phyloP scores from a whole-genome alignment of 2,888 invertebrate genomes.

The Unio pictorum region DNA sequence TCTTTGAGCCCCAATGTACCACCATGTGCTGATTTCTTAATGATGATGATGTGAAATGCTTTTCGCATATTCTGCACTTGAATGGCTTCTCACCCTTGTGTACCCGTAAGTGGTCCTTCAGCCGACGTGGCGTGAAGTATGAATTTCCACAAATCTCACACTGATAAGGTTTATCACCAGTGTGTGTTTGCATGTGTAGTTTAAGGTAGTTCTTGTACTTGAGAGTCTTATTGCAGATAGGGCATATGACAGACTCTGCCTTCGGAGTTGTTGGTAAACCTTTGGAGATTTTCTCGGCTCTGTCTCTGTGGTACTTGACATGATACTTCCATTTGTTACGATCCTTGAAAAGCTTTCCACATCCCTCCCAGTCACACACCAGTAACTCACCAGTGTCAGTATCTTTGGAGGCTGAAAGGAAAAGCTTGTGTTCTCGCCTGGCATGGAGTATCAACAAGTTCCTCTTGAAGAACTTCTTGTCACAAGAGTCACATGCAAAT shows the following conservation, averaged over 20 bases:
- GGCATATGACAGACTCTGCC: conserved; percentile 16
- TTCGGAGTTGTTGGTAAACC: conserved; percentile 20
- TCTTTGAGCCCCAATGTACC: conserved; percentile 33
- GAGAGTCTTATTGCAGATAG: conserved; percentile 29
- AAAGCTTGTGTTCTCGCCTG: conserved; percentile 32
- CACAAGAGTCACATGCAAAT: conserved; percentile 30
- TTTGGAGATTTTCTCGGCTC: conserved; percentile 30
- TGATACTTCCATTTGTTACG: conserved; percentile 26
- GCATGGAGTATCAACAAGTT: conserved; percentile 28
- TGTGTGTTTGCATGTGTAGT: conserved; percentile 31
- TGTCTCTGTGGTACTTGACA: conserved; percentile 31
- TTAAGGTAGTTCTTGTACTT: conserved; percentile 39
- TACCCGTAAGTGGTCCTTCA: conserved; percentile 30
- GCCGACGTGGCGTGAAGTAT: conserved; percentile 15
- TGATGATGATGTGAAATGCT: conserved; percentile 25
- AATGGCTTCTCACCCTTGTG: conserved; percentile 36
- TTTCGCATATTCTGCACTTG: conserved; percentile 30
- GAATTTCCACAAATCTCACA: conserved; percentile 36
- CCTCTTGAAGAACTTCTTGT: conserved; percentile 25
- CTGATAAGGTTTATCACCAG: conserved; percentile 18
- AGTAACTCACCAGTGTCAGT: not conserved
- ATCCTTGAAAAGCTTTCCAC: conserved; percentile 32
- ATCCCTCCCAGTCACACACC: conserved; percentile 38
- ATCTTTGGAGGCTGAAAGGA: conserved; percentile 7
- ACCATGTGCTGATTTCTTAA: conserved; percentile 37